phyloP scores from a whole-genome alignment of 2,797 vertebrate species.

The Rhinophrynus dorsalis region DNA sequence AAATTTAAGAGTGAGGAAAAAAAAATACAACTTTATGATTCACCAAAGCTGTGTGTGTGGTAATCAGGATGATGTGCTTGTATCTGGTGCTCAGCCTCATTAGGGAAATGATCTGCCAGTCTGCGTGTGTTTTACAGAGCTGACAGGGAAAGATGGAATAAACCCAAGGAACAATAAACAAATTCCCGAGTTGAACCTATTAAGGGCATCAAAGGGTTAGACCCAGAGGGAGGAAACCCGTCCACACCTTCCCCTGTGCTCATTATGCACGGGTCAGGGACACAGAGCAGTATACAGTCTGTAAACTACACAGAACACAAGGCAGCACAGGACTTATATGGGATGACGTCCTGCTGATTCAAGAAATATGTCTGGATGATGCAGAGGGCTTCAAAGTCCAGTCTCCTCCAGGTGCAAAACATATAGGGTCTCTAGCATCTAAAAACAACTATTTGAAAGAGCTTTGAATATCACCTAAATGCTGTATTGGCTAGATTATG shows the following conservation, averaged over 20 bases:
- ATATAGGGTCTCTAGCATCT: too few relatives aligned
- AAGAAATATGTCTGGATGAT: too few relatives aligned
- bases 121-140: constrained; percentile 8
- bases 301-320: too few relatives aligned
- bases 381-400: too few relatives aligned
- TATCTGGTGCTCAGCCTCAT: constrained; percentile 13
- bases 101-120: constrained; percentile 33
- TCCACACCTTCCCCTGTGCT: neutral
- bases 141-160: constrained; percentile 37
- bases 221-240: neutral
- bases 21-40: neutral
- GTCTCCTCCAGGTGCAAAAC: too few relatives aligned
- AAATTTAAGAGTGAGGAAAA: neutral
- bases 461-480: too few relatives aligned
- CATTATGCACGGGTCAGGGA: neutral
- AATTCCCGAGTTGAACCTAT: constrained; percentile 16
- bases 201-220: constrained; percentile 15
- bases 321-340: too few relatives aligned
- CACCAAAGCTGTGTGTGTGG: neutral
- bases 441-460: too few relatives aligned
- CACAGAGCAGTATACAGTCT: too few relatives aligned
- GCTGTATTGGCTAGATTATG: too few relatives aligned
- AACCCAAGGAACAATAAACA: constrained; percentile 40
- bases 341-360: too few relatives aligned
- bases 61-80: constrained; percentile 7